These are phyloP conservation scores for Glossophaga mutica DNA, from an alignment of 2,797 vertebrate species.

Conservation along the genomic window DNA sequence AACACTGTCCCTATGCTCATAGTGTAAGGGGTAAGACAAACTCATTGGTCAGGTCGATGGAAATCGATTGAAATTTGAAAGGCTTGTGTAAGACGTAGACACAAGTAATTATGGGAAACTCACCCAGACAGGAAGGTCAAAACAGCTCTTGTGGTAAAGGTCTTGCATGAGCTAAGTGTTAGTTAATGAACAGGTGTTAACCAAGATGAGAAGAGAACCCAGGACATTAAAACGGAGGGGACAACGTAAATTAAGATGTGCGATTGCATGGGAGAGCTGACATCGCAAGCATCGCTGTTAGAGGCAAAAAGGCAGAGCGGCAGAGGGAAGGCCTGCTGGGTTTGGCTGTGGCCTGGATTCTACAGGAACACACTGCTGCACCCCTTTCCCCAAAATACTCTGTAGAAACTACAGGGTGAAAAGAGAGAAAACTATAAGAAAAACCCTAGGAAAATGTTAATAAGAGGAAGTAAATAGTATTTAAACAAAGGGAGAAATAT, in stretches of 20 bases:
- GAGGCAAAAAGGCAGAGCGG: neutral
- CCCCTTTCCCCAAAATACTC: neutral
- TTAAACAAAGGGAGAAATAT: neutral
- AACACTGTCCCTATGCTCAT: neutral
- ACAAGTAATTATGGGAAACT: neutral
- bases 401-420: neutral
- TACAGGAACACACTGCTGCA: neutral
- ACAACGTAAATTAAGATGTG: neutral
- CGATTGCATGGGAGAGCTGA: rapidly evolving
- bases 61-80: neutral
- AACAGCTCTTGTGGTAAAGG: neutral
- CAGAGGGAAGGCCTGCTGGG: neutral
- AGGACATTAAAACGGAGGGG: neutral
- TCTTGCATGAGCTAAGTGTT: neutral
- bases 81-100: neutral
- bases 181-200: neutral
- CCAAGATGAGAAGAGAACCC: neutral
- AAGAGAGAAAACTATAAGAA: neutral
- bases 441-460: neutral
- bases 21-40: neutral
- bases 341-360: neutral
- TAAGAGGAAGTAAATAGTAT: neutral
- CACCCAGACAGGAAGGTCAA: neutral
- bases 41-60: rapidly evolving
- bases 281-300: rapidly evolving